Evolutionary conservation across 2,888 invertebrate species (phyloP), one percentile per base, ranked within the genome.

Genomic region (Amblyteles armatorius): DNA sequence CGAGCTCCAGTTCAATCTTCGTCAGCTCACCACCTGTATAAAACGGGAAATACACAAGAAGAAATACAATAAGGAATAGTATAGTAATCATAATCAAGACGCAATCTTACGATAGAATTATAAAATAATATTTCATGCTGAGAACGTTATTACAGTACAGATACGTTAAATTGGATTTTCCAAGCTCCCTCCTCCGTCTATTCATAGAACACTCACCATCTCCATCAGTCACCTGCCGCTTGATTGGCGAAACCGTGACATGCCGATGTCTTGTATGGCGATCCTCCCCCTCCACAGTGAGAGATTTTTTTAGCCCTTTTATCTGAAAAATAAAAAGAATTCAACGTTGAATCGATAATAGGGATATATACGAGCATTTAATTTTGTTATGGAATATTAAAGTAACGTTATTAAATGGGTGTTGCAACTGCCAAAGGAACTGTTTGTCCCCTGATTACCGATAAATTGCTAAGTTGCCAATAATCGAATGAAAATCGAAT

Each of bases 1-100:
- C 90, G 57, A 92, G 89, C 90, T 91, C 91, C 90, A 92, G 84
- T 81, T 92, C 92, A 84, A 92, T 92, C 86, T 92, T 91, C 73
- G 92, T 93, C 90, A 93, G 63, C 79, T 85, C 91, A 90, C 90
- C 86, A 76, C 90, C 92, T 92, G 81, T 33, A 77, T 52, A 65
- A 63, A 65, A 78, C 67, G 36, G 65, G 69, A 74, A 82, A 57
- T 40, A 52, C 16, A 78, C 63, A 22, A 5, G 19, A 78, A 50
- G 36, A 50, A 40, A 48, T 44, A 22, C 6, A 33, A 5, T 6
- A 7, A 63, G n/a, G 63, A 57, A 26, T 22, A 57, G 3, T 22
- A 26, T 48, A 48, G 16, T 48, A 48, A 48, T 16, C 3, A 16
- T 48, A 48, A 48, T 48, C 4, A 16, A 16, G 4, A 16, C 13